Evolutionary conservation across 2,888 invertebrate species (phyloP), one percentile per base, ranked within the genome.

Genomic region (Chrysina gloriosa): DNA sequence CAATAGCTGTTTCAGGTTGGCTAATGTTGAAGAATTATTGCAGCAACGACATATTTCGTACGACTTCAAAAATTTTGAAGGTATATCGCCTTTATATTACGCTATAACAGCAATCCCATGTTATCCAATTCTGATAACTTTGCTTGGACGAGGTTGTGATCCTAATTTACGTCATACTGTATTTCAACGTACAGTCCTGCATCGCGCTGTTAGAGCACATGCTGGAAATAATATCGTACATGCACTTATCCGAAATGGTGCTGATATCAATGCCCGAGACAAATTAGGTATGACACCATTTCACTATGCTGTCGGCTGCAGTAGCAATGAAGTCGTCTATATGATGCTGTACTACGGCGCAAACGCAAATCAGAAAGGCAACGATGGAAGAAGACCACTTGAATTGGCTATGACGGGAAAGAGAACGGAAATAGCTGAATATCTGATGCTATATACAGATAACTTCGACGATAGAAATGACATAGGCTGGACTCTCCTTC

Each of bases 1-100:
- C n/a, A n/a, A n/a, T n/a, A n/a, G n/a, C n/a, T 52, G 45, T 45
- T 45, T 31, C 52, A 52, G 52, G n/a, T 11, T 31, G 3, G 2
- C 14, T 16, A 27, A 31, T n/a, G 7, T 19, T 3, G 9, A 52
- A 52, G 19, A 16, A 14, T 29, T 52, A 31, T 19, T 52, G 16
- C 29, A 19, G 2, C 29, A 19, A 4, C 31, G n/a, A 11, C 6
- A 52, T 7, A 14, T 31, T 6, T 16, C 23, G 0, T 29, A 16
- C 6, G 19, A 52, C 19, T 16, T 9, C 16, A 52, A 31, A 9
- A 52, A 52, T 31, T 31, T 31, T 14, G 6, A 2, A 16, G 31
- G 25, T 9, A 31, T 31, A 16, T 31, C 52, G 16, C 29, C 52
- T 9, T 16, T 52, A 19, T 31, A n/a, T 25, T 6, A 31, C 9